These are phyloP conservation scores for Pantherophis guttatus DNA, from an alignment of 2,113 vertebrate species.

Conservation along the genomic window DNA sequence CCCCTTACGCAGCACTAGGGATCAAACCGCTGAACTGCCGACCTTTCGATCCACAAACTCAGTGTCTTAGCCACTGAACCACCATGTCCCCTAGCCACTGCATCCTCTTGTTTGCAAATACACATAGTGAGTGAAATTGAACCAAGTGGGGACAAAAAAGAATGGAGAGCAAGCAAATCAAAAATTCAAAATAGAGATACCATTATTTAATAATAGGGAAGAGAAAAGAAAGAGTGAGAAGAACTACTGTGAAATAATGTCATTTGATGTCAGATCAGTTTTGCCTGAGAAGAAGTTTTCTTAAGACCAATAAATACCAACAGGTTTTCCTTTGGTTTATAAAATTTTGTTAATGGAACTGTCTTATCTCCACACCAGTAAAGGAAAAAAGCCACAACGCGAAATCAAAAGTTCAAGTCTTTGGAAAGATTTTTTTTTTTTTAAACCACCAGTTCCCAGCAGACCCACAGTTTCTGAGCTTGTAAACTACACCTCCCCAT, in stretches of 20 bases:
- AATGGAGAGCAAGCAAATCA: conserved; percentile 7
- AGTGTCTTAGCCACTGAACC: too few relatives aligned
- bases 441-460: conserved; percentile 7
- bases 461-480: conserved; percentile 23
- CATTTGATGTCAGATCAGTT: background rate
- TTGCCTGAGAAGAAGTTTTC: conserved; percentile 10
- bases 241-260: background rate
- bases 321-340: conserved; percentile 21
- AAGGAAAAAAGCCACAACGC: background rate
- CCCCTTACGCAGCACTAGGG: too few relatives aligned
- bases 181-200: background rate
- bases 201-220: background rate
- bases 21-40: too few relatives aligned
- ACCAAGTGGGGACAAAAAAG: background rate
- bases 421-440: conserved; percentile 40
- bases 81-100: too few relatives aligned
- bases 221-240: background rate
- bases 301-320: fast-evolving
- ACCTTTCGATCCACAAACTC: too few relatives aligned
- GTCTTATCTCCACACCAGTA: background rate
- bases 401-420: background rate
- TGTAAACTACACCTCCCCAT: conserved; percentile 16
- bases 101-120: background rate
- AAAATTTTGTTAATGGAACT: conserved; percentile 21
- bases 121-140: background rate